Percentiles rank a stretch among this genome's conserved stretches.
Conservation (phyloP, 2,888 invertebrate species). For the Drosophila mulleri region DNA sequence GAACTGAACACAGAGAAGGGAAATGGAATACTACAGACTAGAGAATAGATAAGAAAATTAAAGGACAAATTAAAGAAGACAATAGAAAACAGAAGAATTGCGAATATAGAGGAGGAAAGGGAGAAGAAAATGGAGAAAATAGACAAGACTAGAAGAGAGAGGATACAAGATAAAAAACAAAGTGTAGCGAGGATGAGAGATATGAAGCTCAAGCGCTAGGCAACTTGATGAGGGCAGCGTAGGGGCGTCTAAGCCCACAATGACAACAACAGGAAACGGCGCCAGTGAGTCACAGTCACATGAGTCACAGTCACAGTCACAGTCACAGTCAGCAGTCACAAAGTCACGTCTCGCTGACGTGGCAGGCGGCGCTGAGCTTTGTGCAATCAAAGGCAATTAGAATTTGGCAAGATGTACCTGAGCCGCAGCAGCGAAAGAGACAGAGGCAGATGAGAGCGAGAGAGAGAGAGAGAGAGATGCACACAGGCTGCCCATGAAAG, state of each 20-base stretch:
- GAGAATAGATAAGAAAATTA: no score
- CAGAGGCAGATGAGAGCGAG: neutral
- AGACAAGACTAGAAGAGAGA: neutral
- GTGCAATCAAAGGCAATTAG: conserved; percentile 70
- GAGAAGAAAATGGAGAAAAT: neutral
- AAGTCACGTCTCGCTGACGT: conserved; percentile 9
- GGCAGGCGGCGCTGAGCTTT: conserved; percentile 52
- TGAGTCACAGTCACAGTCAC: conserved; percentile 16
- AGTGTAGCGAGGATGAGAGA: no score
- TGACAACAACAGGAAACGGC: conserved; percentile 36
- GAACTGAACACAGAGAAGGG: neutral
- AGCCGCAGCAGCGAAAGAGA: conserved; percentile 1
- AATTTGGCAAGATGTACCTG: conserved; percentile 16
- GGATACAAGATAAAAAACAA: neutral
- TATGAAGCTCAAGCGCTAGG: neutral
- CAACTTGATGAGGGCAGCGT: conserved; percentile 23
- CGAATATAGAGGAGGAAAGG: no score
- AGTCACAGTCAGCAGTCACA: conserved; percentile 15
- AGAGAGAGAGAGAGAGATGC: neutral
- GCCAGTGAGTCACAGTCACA: conserved; percentile 44
- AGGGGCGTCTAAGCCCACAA: conserved; percentile 37
- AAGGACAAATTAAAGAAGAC: no score
- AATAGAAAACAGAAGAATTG: no score
- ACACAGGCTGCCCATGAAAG: neutral
- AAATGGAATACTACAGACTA: neutral